Evolutionary conservation across 2,888 invertebrate species (phyloP).

Genomic region (Eupeodes latifasciatus): DNA sequence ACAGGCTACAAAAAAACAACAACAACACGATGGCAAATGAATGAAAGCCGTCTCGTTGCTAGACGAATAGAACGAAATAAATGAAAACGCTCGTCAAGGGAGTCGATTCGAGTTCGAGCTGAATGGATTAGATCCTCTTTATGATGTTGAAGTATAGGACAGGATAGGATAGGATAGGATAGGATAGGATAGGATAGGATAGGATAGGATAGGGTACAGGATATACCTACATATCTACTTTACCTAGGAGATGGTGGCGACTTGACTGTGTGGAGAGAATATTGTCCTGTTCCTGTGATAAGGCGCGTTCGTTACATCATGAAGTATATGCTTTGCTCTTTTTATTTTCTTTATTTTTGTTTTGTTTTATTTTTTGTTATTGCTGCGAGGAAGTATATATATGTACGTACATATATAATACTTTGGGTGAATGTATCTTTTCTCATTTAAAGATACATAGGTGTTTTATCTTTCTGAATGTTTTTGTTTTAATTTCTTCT

Average conservation of each 20-base stretch:
- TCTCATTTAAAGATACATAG: slow-evolving; percentile 1
- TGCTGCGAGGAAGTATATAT: background rate
- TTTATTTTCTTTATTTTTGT: slow-evolving; percentile 1
- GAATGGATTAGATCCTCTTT: slow-evolving; percentile 61
- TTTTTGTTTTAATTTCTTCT: slow-evolving; percentile 60
- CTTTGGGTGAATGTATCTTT: slow-evolving; percentile 17
- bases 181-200: background rate
- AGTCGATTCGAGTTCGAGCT: slow-evolving; percentile 56
- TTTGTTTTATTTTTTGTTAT: background rate
- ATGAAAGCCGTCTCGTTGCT: slow-evolving; percentile 15
- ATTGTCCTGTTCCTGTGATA: slow-evolving; percentile 70
- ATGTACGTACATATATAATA: too few relatives aligned
- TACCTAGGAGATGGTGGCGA: slow-evolving; percentile 3
- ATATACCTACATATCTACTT: too few relatives aligned
- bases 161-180: background rate
- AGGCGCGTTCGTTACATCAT: slow-evolving; percentile 70
- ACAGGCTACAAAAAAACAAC: too few relatives aligned
- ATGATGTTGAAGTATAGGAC: background rate
- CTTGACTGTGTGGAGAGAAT: slow-evolving; percentile 25
- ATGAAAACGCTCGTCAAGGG: slow-evolving; percentile 63
- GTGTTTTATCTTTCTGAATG: slow-evolving; percentile 52
- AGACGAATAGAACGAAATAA: slow-evolving; percentile 30
- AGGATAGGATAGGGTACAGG: too few relatives aligned
- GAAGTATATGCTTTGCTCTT: slow-evolving; percentile 60
- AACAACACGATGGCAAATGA: background rate